Evolutionary conservation across 2,113 vertebrate genomes (phyloP).

Genomic region (Campylomormyrus tamandua): DNA sequence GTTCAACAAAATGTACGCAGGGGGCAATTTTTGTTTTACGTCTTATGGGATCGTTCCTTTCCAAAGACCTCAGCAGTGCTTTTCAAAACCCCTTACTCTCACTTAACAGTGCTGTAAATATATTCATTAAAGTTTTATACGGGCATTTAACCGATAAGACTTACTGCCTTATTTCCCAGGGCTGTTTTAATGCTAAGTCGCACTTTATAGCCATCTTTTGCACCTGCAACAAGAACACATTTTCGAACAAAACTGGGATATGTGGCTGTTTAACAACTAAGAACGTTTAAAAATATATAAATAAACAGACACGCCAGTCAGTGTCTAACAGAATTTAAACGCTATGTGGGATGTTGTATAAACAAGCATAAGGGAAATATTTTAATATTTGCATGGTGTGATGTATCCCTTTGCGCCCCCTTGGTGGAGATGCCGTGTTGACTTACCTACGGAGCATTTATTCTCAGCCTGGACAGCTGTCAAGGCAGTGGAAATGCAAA

Average conservation of each 20-base stretch:
- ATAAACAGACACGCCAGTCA: neutral
- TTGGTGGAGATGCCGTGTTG: neutral
- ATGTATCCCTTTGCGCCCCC: neutral
- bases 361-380: neutral
- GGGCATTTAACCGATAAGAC: constrained; percentile 39
- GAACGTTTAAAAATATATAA: neutral
- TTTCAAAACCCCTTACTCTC: neutral
- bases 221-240: constrained; percentile 35
- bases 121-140: neutral
- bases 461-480: neutral
- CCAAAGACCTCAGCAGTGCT: neutral
- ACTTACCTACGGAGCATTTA: constrained; percentile 61
- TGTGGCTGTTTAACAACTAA: neutral
- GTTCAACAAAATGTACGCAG: neutral
- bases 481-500: neutral
- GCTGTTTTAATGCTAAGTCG: constrained; percentile 81
- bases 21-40: neutral
- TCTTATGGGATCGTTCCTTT: neutral
- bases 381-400: neutral
- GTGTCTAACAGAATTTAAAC: neutral
- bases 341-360: neutral
- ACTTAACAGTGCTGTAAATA: neutral
- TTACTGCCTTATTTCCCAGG: constrained; percentile 78
- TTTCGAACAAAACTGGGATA: neutral
- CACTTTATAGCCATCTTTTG: constrained; percentile 74